A percentile compares a stretch with the other conserved stretches of the same genome.
phyloP scores from a whole-genome alignment of 2,113 vertebrate genomes.

The Rhagologus leucostigma region DNA sequence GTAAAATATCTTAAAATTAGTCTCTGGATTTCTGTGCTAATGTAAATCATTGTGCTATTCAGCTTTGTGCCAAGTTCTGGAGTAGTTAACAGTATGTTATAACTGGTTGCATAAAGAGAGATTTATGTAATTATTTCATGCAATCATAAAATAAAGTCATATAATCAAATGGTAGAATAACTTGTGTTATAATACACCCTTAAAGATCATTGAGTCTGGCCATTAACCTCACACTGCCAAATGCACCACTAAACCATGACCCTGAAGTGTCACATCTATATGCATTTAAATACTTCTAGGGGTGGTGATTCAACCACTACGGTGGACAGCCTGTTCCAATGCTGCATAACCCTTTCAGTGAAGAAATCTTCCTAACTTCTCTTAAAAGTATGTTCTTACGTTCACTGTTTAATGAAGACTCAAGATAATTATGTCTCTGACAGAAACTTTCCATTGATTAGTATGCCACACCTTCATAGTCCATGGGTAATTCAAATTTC shows the following conservation, averaged over 20 bases:
- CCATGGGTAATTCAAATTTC: not conserved
- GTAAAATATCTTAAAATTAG: not conserved
- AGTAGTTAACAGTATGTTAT: not conserved
- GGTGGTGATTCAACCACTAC: not conserved
- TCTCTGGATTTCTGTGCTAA: not conserved
- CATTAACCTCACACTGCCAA: not conserved
- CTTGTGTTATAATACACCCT: not conserved
- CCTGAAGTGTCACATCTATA: not conserved
- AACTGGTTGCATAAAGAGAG: not conserved
- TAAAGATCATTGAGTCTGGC: not conserved
- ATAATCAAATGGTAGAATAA: not conserved
- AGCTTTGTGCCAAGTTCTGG: not conserved
- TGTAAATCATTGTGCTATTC: not conserved
- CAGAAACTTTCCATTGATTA: not conserved
- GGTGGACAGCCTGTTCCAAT: not conserved
- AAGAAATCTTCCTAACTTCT: not conserved
- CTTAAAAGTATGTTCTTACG: not conserved
- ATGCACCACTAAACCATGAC: not conserved
- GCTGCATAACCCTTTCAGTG: not conserved
- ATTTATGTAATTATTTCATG: not conserved
- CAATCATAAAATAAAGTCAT: not conserved
- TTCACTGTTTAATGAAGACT: not conserved
- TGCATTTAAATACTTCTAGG: not conserved
- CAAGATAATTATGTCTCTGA: not conserved
- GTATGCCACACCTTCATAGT: not conserved